These are phyloP conservation scores for Microchirus variegatus DNA, from an alignment of 2,797 vertebrate genomes.

Conservation along the genomic window DNA sequence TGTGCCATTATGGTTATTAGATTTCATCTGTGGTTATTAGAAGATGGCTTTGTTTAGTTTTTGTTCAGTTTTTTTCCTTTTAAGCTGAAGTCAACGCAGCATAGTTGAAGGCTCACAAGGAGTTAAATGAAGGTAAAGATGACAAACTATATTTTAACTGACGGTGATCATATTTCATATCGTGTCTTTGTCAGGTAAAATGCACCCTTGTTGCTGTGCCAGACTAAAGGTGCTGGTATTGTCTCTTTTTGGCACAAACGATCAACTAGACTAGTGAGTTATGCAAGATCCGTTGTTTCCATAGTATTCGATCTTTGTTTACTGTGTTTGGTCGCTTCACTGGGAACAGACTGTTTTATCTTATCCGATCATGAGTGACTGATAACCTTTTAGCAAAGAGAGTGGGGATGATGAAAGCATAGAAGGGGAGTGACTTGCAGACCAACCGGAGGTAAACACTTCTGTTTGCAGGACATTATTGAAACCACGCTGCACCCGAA, in stretches of 20 bases:
- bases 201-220: not conserved
- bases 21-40: not conserved
- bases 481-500: conserved; percentile 32
- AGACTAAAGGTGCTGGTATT: conserved; percentile 3
- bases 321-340: not conserved
- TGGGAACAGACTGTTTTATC: not conserved
- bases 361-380: conserved; percentile 1
- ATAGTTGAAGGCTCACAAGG: not conserved
- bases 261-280: not conserved
- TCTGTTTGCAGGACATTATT: conserved; percentile 3
- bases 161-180: conserved; percentile 24
- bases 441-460: not conserved
- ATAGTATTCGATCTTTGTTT: not conserved
- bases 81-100: not conserved
- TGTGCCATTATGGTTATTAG: not conserved
- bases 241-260: conserved; percentile 23
- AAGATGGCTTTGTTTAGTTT: not conserved
- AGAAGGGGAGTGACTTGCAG: not conserved
- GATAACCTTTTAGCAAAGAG: conserved; percentile 7
- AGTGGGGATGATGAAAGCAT: not conserved
- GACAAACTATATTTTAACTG: not conserved
- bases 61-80: no score
- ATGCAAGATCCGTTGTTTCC: not conserved
- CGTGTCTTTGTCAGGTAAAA: not conserved
- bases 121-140: not conserved